These are phyloP conservation scores for Noctuana brunneofusca DNA, from an alignment of 2,888 invertebrate species.

Conservation along the genomic window DNA sequence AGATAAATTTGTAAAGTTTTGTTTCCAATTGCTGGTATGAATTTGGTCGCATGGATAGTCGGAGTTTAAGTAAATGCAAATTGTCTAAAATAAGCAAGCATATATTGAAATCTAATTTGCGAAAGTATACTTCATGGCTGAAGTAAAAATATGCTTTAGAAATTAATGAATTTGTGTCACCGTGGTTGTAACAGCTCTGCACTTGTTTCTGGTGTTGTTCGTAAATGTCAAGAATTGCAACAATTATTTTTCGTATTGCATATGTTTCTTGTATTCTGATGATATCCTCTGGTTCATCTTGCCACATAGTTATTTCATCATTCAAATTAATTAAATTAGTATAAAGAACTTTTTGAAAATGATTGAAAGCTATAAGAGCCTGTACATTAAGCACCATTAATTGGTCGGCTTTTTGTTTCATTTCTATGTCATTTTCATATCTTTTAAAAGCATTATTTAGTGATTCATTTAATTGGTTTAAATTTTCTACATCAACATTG, in stretches of 20 bases:
- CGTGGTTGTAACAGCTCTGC: neutral
- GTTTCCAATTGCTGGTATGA: constrained; percentile 34
- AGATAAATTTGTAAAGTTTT: constrained; percentile 32
- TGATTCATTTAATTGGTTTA: constrained; percentile 12
- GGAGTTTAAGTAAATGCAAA: constrained; percentile 32
- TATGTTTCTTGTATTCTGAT: constrained; percentile 29
- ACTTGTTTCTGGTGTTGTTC: constrained; percentile 15
- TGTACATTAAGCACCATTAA: constrained; percentile 15
- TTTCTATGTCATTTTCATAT: constrained; percentile 13
- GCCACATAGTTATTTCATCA: neutral
- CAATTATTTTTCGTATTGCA: constrained; percentile 21
- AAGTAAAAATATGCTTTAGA: constrained; percentile 21
- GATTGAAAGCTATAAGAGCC: constrained; percentile 27
- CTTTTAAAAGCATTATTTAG: constrained; percentile 17
- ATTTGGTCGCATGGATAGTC: constrained; percentile 17
- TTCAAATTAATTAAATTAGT: constrained; percentile 25
- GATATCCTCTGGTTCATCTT: constrained; percentile 8
- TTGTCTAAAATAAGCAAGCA: constrained; percentile 35
- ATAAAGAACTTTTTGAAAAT: constrained; percentile 34
- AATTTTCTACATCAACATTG: constrained; percentile 26
- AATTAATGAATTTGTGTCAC: neutral
- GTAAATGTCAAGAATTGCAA: constrained; percentile 17
- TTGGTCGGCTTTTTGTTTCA: constrained; percentile 3
- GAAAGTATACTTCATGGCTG: constrained; percentile 23
- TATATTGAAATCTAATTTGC: constrained; percentile 35